Evolutionary conservation across 2,888 invertebrate species (phyloP).

Genomic region (Synergus umbraculus): DNA sequence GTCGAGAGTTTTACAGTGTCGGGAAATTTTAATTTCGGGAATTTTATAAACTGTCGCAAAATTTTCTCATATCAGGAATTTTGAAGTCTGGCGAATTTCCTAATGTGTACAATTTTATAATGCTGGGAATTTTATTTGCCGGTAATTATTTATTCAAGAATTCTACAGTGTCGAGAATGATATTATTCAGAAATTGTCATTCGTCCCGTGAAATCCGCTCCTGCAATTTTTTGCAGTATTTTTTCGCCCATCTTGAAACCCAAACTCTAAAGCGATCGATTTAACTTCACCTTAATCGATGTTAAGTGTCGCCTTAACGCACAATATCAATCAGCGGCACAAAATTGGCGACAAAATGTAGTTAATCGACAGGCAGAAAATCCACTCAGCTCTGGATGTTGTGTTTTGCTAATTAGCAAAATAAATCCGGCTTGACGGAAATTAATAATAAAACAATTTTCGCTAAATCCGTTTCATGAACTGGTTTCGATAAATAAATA

Average conservation of each 20-base stretch:
- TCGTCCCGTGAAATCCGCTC: neutral
- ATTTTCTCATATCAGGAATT: too few relatives aligned
- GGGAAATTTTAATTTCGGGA: too few relatives aligned
- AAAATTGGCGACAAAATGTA: neutral
- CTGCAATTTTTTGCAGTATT: neutral
- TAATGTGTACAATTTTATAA: too few relatives aligned
- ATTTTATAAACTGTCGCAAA: too few relatives aligned
- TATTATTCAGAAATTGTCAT: too few relatives aligned
- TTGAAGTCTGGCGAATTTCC: too few relatives aligned
- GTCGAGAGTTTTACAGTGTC: too few relatives aligned
- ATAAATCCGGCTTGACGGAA: slow-evolving; percentile 22
- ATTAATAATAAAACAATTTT: slow-evolving; percentile 23
- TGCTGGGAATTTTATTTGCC: too few relatives aligned
- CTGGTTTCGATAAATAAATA: slow-evolving; percentile 29
- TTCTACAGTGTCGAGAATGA: too few relatives aligned
- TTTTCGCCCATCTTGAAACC: neutral
- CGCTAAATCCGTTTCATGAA: neutral
- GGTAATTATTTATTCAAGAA: too few relatives aligned
- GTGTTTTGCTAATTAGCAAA: slow-evolving; percentile 30
- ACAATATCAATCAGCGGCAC: slow-evolving; percentile 28
- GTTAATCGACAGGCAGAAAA: slow-evolving; percentile 24
- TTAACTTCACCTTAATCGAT: slow-evolving; percentile 10
- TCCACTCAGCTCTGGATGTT: slow-evolving; percentile 10
- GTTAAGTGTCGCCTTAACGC: slow-evolving; percentile 30
- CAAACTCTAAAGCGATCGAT: neutral